Evolutionary conservation across 1,140 invertebrate genomes (phyloP).

Genomic region (Calliopsis andreniformis): DNA sequence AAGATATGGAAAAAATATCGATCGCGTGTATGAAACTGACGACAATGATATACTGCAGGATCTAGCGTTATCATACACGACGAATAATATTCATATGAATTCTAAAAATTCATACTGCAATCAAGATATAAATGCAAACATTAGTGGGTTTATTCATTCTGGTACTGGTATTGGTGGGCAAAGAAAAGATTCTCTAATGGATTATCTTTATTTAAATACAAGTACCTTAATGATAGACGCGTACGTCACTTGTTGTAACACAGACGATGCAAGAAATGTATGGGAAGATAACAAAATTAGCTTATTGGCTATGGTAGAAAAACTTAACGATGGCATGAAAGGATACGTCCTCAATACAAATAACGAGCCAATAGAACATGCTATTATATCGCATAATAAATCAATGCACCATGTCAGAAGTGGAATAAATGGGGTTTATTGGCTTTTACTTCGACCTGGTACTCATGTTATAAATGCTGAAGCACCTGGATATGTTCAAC

Average conservation of each 20-base stretch:
- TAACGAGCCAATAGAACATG: constrained; percentile 83
- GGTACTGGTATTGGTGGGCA: constrained; percentile 60
- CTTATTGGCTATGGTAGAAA: constrained; percentile 69
- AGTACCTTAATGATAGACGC: constrained; percentile 75
- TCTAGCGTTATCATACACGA: constrained; percentile 68
- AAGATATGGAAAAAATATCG: constrained; percentile 49
- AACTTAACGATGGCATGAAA: constrained; percentile 72
- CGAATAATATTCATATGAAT: constrained; percentile 66
- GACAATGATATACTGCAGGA: constrained; percentile 68
- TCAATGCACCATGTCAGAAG: constrained; percentile 78
- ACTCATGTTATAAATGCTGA: constrained; percentile 82
- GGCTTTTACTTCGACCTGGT: constrained; percentile 82
- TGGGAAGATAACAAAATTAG: constrained; percentile 75
- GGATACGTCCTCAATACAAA: constrained; percentile 83
- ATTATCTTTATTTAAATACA: constrained; percentile 76
- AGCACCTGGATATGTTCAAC: constrained; percentile 82
- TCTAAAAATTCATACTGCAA: constrained; percentile 60
- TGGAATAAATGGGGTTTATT: constrained; percentile 83
- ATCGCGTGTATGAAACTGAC: constrained; percentile 57
- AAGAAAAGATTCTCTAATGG: constrained; percentile 70
- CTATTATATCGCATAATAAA: constrained; percentile 81
- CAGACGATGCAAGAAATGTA: constrained; percentile 63
- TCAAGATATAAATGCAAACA: constrained; percentile 49
- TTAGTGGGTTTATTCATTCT: constrained; percentile 65
- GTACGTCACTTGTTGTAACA: constrained; percentile 78